Base-by-base conservation (phyloP, 2,888 invertebrate species). In the Chloromyia formosa region DNA sequence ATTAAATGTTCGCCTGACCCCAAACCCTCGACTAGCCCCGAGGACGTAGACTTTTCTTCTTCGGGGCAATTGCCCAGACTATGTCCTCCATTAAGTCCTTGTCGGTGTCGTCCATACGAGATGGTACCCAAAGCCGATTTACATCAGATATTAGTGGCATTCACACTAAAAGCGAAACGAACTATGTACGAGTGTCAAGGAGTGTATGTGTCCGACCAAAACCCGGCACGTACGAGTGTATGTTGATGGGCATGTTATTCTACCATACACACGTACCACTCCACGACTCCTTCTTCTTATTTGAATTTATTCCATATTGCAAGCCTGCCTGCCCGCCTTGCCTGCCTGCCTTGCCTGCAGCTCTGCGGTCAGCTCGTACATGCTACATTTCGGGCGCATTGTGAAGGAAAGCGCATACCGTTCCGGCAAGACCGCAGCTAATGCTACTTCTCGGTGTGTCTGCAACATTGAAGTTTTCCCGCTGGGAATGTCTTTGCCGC, bases 401-500 rank as follows among this genome's bases (percentile, higher is more conserved):
- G n/a, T 49, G 22, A 35, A 68, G 27, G 12, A 68, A 53, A 53
- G 53, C 68, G 27, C 54, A 53, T 68, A 68, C 53, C 22, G 9
- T 12, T 45, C 20, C n/a, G 18, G 7, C n/a, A 1, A 1, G 27
- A 14, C 64, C 64, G n/a, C 35, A 27, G n/a, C 14, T 12, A 27
- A 14, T 27, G 22, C n/a, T 27, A 4, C 22, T 71, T 45, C 16
- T 16, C 27, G 16, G 45, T 20, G 7, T 40, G 16, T 7, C 71
- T 54, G 71, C 56, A 56, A 18, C 35, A 71, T 35, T 56, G 20
- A 40, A 71, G 54, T 22, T 71, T 56, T 71, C 56, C 68, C 71
- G 20, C 40, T 54, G 71, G 58, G 71, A 56, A 56, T 35, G 71
- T 56, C 71, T 71, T 40, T 71, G 56, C 71, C 54, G 71, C 71